These are phyloP conservation scores for Montipora cactus DNA, from an alignment of 64 coral and sea anemone species.

Conservation along the genomic window DNA sequence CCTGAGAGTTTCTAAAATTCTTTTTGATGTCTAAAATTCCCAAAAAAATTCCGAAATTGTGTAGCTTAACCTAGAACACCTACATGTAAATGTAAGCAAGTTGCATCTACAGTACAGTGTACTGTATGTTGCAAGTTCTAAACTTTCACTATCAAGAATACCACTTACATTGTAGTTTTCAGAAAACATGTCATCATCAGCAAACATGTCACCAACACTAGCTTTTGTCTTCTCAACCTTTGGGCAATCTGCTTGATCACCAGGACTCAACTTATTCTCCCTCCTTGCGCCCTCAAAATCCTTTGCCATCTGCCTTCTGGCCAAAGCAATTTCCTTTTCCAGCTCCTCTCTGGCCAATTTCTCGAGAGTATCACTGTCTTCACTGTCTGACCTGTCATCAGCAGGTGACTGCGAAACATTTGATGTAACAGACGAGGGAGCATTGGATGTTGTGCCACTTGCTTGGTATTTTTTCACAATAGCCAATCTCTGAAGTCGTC, in stretches of 20 bases:
- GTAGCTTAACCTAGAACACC: too few species aligned
- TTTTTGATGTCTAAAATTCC: too few species aligned
- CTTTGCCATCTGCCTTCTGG: constrained; percentile 9
- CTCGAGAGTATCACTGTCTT: constrained; percentile 82
- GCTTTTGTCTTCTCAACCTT: constrained; percentile 52
- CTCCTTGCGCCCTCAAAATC: constrained; percentile 15
- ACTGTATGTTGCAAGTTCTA: not conserved
- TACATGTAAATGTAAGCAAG: too few species aligned
- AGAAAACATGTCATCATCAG: constrained; percentile 95
- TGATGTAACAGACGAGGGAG: constrained; percentile 69
- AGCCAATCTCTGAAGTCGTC: constrained; percentile 84
- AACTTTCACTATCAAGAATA: not conserved
- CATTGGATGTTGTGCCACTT: constrained; percentile 54
- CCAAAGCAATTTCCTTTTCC: constrained; percentile 54
- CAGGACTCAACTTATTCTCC: constrained; percentile 24
- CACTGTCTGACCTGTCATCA: constrained; percentile 76
- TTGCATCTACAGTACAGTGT: not conserved
- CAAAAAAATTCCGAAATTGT: too few species aligned
- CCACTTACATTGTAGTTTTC: constrained; percentile 94
- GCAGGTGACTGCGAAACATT: constrained; percentile 66
- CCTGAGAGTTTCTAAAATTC: too few species aligned
- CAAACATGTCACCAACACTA: constrained; percentile 89
- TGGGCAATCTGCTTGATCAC: not conserved
- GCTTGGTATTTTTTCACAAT: constrained; percentile 91
- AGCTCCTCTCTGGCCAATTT: constrained; percentile 67